These are phyloP conservation scores for Eulemur macaco DNA, from an alignment of 2,113 vertebrate species.

Conservation along the genomic window DNA sequence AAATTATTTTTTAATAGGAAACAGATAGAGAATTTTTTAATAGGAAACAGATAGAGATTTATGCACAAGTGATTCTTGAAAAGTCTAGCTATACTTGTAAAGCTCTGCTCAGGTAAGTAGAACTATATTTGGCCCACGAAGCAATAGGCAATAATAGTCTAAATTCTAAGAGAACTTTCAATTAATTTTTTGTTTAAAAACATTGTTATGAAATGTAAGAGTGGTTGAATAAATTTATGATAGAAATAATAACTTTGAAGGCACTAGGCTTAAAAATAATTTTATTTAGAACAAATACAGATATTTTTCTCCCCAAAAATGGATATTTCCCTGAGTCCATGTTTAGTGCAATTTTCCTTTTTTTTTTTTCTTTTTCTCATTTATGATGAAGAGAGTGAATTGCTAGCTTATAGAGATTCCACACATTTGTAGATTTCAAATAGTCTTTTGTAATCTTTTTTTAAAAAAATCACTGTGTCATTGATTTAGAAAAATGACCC, in stretches of 20 bases:
- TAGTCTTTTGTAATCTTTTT: background rate
- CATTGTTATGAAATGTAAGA: background rate
- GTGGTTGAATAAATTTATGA: background rate
- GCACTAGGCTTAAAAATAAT: background rate
- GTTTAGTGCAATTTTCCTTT: background rate
- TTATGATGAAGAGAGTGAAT: background rate
- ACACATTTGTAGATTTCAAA: background rate
- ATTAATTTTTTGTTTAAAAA: constrained; percentile 15
- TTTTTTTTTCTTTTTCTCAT: background rate
- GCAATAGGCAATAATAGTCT: background rate
- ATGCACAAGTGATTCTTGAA: background rate
- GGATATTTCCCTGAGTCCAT: background rate
- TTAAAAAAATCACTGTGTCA: background rate
- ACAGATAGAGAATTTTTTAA: background rate
- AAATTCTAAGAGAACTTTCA: background rate
- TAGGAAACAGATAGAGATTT: background rate
- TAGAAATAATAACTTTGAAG: background rate
- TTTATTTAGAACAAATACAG: background rate
- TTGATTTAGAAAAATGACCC: background rate
- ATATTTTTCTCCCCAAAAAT: background rate
- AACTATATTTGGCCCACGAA: background rate
- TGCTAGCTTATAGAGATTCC: background rate
- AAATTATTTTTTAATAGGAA: background rate
- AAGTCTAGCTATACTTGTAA: background rate
- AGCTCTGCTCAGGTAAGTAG: background rate